phyloP scores from a whole-genome alignment of 2,888 invertebrate genomes.

The Hemaris fuciformis region DNA sequence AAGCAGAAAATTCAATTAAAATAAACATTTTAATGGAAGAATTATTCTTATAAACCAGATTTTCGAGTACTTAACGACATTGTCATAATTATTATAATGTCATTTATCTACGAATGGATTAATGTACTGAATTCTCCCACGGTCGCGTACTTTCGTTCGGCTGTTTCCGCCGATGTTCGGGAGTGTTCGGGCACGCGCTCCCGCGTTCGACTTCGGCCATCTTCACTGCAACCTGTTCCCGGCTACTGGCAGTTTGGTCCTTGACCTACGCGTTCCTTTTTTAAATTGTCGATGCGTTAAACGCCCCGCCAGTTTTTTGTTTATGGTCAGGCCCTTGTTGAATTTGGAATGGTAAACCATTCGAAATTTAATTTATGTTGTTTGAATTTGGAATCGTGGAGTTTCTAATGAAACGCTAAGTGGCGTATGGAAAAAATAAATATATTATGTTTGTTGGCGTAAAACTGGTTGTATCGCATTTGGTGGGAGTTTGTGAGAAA shows the following conservation, averaged over 20 bases:
- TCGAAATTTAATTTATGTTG: slow-evolving; percentile 21
- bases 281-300: slow-evolving; percentile 20
- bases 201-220: slow-evolving; percentile 18
- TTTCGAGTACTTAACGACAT: not conserved
- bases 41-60: slow-evolving; percentile 3
- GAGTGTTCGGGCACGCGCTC: slow-evolving; percentile 29
- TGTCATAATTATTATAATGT: not conserved
- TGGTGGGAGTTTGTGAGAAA: no score
- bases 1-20: not conserved
- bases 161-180: slow-evolving; percentile 23
- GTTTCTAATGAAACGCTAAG: not conserved
- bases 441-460: no score
- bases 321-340: slow-evolving; percentile 16
- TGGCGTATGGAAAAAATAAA: no score
- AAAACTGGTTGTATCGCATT: no score
- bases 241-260: slow-evolving; percentile 41
- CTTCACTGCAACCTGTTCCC: slow-evolving; percentile 39
- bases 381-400: slow-evolving; percentile 9
- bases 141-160: slow-evolving; percentile 2
- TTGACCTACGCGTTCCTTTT: slow-evolving; percentile 38
- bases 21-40: slow-evolving; percentile 16
- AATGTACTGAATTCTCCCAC: not conserved
- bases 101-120: not conserved
- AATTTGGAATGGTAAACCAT: slow-evolving; percentile 21
- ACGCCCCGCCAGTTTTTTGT: slow-evolving; percentile 1